Conservation (phyloP, 2,888 invertebrate genomes). For the Cyaniris semiargus region DNA sequence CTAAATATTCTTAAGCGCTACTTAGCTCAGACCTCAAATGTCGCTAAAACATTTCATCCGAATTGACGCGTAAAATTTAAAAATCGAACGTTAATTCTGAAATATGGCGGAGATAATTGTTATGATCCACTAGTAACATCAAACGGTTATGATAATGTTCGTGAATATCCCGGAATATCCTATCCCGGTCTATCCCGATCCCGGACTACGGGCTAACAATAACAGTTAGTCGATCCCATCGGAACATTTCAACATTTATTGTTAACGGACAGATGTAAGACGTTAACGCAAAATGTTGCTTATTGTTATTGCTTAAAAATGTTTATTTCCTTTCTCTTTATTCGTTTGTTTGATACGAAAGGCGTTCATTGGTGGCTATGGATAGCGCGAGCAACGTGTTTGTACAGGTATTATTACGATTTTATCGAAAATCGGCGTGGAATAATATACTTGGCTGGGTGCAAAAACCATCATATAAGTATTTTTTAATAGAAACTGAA, state of each 20-base stretch:
- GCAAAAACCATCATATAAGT: no score
- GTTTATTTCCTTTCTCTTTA: constrained; percentile 2
- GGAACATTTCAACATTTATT: constrained; percentile 48
- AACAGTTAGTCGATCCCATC: constrained; percentile 47
- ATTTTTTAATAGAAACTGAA: no score
- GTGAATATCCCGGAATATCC: constrained; percentile 33
- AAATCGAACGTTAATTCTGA: constrained; percentile 28
- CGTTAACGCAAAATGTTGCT: constrained; percentile 46
- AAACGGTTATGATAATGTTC: constrained; percentile 55
- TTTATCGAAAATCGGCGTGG: not conserved
- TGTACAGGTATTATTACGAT: not conserved
- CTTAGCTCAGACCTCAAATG: not conserved
- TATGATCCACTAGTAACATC: constrained; percentile 36
- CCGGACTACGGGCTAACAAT: constrained; percentile 43
- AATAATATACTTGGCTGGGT: not conserved
- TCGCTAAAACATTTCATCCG: not conserved
- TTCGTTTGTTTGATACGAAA: not conserved
- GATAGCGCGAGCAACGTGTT: not conserved
- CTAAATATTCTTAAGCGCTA: not conserved
- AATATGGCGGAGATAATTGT: constrained; percentile 29
- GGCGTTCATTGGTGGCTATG: not conserved
- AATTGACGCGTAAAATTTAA: constrained; percentile 16
- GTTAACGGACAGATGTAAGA: constrained; percentile 53
- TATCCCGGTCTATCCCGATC: constrained; percentile 11
- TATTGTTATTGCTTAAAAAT: constrained; percentile 30